Conservation (phyloP, 2,113 vertebrate species). For the Ageneiosus marmoratus region DNA sequence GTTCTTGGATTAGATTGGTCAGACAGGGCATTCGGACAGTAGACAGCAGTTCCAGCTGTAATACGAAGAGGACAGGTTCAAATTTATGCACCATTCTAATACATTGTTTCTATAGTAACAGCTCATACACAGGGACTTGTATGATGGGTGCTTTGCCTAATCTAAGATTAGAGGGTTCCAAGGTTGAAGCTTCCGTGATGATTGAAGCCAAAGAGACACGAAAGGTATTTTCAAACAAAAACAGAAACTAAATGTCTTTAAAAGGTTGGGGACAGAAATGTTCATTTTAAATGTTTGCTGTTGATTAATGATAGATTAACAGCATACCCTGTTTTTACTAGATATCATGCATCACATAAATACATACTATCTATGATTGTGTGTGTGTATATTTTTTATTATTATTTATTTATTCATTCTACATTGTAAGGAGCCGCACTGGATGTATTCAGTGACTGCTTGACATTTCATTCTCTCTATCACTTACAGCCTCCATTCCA, state of each 20-base stretch:
- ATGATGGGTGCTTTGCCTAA: not conserved
- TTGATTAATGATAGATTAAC: not conserved
- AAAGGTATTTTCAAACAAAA: not conserved
- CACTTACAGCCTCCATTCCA: slow-evolving; percentile 60
- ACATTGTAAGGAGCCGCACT: slow-evolving; percentile 38
- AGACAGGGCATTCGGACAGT: not conserved
- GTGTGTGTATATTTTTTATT: slow-evolving; percentile 11
- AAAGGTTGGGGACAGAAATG: not conserved
- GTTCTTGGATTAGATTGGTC: not conserved
- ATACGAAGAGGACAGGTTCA: not conserved
- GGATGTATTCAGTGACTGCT: slow-evolving; percentile 46
- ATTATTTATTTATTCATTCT: slow-evolving; percentile 46
- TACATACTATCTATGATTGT: not conserved
- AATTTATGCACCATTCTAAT: not conserved
- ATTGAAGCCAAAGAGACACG: not conserved
- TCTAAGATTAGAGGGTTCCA: not conserved
- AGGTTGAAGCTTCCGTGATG: not conserved
- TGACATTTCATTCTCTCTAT: slow-evolving; percentile 64
- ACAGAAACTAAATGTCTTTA: not conserved
- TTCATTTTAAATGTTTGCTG: not conserved
- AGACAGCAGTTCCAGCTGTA: not conserved
- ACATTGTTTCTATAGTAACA: not conserved
- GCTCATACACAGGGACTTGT: not conserved
- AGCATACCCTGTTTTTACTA: not conserved
- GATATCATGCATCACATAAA: not conserved